Conservation (phyloP, 1,140 invertebrate genomes). For the Epicauta chinensis region DNA sequence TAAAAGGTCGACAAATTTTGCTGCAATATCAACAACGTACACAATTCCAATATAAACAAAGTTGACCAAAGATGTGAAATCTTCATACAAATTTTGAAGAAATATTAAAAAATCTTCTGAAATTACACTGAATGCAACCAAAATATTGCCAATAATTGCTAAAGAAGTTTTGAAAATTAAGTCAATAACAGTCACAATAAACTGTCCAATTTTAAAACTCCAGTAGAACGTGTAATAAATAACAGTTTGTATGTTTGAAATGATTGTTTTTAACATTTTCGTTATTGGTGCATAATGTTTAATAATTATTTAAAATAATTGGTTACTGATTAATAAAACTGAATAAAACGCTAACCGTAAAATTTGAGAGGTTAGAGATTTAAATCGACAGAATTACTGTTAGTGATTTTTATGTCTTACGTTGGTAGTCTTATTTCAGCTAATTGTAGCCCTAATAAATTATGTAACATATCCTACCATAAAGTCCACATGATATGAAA, state of each 20-base stretch:
- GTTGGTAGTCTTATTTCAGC: too few species aligned
- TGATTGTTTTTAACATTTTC: constrained; percentile 2
- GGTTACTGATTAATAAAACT: neutral
- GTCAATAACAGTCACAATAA: constrained; percentile 16
- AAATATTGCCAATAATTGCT: neutral
- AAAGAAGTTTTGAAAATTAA: neutral
- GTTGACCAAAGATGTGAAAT: neutral
- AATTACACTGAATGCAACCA: constrained; percentile 11
- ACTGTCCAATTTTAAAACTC: constrained; percentile 24
- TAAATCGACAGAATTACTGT: neutral
- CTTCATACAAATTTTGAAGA: constrained; percentile 12
- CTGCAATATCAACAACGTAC: neutral
- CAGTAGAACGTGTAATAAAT: constrained; percentile 14
- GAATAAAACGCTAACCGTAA: too few species aligned
- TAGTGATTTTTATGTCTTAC: neutral
- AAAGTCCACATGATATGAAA: too few species aligned
- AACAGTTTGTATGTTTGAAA: neutral
- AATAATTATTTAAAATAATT: neutral
- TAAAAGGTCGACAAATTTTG: neutral
- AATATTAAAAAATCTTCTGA: constrained; percentile 23
- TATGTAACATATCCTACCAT: too few species aligned
- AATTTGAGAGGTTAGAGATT: constrained; percentile 4
- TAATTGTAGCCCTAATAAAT: too few species aligned
- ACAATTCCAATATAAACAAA: neutral
- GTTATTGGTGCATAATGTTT: neutral